Evolutionary conservation across 2,888 invertebrate species (phyloP), one percentile per base, ranked within the genome.

Genomic region (Diarsia rubi): DNA sequence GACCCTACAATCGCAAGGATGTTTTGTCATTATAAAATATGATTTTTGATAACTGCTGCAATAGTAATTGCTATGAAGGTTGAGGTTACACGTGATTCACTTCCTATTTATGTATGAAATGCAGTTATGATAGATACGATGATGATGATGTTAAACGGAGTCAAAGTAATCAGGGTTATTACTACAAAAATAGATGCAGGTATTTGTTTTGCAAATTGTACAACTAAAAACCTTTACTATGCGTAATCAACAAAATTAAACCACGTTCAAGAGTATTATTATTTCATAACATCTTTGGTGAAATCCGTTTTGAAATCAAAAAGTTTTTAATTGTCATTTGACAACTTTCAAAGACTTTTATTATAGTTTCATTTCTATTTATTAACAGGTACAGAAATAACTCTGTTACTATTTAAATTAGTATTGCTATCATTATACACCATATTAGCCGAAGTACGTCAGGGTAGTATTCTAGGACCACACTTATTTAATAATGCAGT

Each of bases 1-100:
- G 59, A 3, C 66, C 72, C 72, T 42, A 44, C 1, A 21, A n/a
- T 57, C 2, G 54, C 70, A 82, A 81, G 82, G 78, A 80, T 81
- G 37, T 49, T 59, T 59, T 52, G 27, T 1, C 27, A 59, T 63
- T 78, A 45, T 54, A 60, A 47, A 47, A 37, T 21, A 68, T 27
- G 4, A 49, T 49, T 68, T 44, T 67, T 14, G 37, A 12, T 68
- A 60, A 31, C n/a, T 78, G 27, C 27, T 73, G 73, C 62, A 70
- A 68, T 60, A 60, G 8, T 37, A 37, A 37, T 37, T 37, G n/a
- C 12, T 49, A n/a, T 27, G 42, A 62, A 80, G 81, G 81, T 81
- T 65, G 52, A 78, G 78, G 57, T 52, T 59, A 60, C n/a, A 27
- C 24, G 52, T 14, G 27, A 42, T 54, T 66, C 14, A 45, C 49